Evolutionary conservation across 2,797 vertebrate species (phyloP).

Genomic region (Rhadinocentrus ornatus): DNA sequence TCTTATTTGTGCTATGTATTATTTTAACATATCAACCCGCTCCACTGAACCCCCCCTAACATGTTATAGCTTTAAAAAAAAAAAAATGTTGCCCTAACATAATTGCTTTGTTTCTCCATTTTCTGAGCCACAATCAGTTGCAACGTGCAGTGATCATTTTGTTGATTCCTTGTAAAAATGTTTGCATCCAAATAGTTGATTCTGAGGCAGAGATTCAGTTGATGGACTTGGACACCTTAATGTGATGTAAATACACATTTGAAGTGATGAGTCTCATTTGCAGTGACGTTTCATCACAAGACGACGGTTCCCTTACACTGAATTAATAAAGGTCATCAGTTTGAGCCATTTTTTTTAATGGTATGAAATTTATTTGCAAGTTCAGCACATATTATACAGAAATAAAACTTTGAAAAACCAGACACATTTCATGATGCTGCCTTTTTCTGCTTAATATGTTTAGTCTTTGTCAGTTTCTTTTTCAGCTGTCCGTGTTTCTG

Average conservation of each 20-base stretch:
- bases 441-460: constrained; percentile 56
- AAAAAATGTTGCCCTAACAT: constrained; percentile 40
- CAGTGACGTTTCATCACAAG: constrained; percentile 66
- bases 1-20: constrained; percentile 41
- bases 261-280: constrained; percentile 60
- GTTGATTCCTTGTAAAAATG: constrained; percentile 44
- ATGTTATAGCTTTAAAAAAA: constrained; percentile 72
- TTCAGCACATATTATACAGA: constrained; percentile 42
- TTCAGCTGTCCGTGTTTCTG: constrained; percentile 65
- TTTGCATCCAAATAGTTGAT: constrained; percentile 50
- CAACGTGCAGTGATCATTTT: constrained; percentile 56
- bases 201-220: constrained; percentile 26
- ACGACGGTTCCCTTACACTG: constrained; percentile 61
- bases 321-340: constrained; percentile 72
- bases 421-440: constrained; percentile 28
- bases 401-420: constrained; percentile 34
- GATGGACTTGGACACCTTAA: constrained; percentile 31
- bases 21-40: constrained; percentile 46
- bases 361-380: constrained; percentile 47
- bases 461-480: constrained; percentile 70
- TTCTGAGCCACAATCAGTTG: constrained; percentile 58
- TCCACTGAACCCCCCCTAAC: constrained; percentile 46
- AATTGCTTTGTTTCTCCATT: constrained; percentile 54
- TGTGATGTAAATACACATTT: constrained; percentile 66
- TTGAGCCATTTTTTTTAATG: constrained; percentile 35